phyloP scores from a whole-genome alignment of 2,888 invertebrate genomes.

The Eupithecia dodoneata region DNA sequence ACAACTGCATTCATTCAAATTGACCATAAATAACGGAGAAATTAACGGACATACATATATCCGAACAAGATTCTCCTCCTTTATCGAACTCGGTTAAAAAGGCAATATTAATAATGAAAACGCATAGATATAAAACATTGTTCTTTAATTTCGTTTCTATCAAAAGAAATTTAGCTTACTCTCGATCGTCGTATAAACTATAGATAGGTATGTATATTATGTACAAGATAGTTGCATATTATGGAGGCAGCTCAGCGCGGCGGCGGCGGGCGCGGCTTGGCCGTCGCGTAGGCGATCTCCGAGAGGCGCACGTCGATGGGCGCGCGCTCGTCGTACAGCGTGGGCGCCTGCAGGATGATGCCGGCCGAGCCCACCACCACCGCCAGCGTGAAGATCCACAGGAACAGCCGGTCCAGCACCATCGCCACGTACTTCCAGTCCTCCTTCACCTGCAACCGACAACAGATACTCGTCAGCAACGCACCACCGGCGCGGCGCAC shows the following conservation, averaged over 20 bases:
- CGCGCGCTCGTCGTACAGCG: conserved; percentile 95
- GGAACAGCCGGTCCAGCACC: conserved; percentile 97
- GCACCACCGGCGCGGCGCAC: neutral
- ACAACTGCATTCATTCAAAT: too few relatives aligned
- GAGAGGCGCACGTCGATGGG: conserved; percentile 95
- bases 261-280: conserved; percentile 88
- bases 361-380: conserved; percentile 97
- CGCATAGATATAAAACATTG: conserved; percentile 19
- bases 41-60: too few relatives aligned
- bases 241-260: conserved; percentile 55
- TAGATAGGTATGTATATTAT: conserved; percentile 64
- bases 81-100: neutral
- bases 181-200: conserved; percentile 78
- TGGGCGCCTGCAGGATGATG: conserved; percentile 97
- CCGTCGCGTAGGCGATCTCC: conserved; percentile 94
- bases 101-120: neutral
- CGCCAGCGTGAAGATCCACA: conserved; percentile 98
- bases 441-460: conserved; percentile 93
- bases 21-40: too few relatives aligned
- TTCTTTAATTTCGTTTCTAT: conserved; percentile 79
- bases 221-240: conserved; percentile 56
- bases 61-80: too few relatives aligned
- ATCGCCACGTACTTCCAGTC: conserved; percentile 99
- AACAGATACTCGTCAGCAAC: conserved; percentile 68
- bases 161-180: conserved; percentile 81